Evolutionary conservation across 2,888 invertebrate genomes (phyloP), one percentile per base, ranked within the genome.

Genomic region (Hydroisotoma schaefferi): DNA sequence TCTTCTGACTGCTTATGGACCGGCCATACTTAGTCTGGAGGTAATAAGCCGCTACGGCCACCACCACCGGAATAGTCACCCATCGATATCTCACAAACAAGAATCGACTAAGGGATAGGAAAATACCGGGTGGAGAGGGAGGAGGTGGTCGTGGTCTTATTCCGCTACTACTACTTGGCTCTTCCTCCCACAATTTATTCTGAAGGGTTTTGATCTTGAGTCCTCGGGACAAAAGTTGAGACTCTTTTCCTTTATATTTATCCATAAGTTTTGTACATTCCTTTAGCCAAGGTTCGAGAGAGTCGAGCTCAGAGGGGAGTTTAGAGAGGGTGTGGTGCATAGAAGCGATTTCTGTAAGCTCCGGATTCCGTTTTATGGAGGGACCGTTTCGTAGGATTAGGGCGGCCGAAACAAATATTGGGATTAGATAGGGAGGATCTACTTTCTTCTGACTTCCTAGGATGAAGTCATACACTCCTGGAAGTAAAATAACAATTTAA

Each of bases 391-490:
- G 58, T 2, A 71, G 61, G 8, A 71, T 63, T 15, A 71, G 53
- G 1, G 68, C 52, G 25, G 69, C 67, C 0, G 68, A 68, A n/a
- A 68, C 53, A 40, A 70, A 71, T 18, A 71, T 58, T 28, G 71
- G 69, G 37, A 70, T 63, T 18, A 71, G 56, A 27, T 56, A 67
- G 1, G 69, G 56, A 2, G 64, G 67, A 10, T 60, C 55, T 5
- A 69, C 23, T 33, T 37, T 37, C 18, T 59, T 55, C 40, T 61
- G 62, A 23, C 62, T 64, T 1, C 71, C 71, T 18, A 71, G 60
- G 23, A 70, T 67, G 55, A 67, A 71, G 38, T 71, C 71, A 28
- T 67, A 70, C 25, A 71, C 28, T 12, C 71, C 71, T 71, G 40
- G 23, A 29, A 56, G 18, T n/a, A n/a, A 23, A 47, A 23, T 23